These are phyloP conservation scores for Pseudotriccus pelzelni DNA, from an alignment of 2,797 vertebrate species.

Conservation along the genomic window DNA sequence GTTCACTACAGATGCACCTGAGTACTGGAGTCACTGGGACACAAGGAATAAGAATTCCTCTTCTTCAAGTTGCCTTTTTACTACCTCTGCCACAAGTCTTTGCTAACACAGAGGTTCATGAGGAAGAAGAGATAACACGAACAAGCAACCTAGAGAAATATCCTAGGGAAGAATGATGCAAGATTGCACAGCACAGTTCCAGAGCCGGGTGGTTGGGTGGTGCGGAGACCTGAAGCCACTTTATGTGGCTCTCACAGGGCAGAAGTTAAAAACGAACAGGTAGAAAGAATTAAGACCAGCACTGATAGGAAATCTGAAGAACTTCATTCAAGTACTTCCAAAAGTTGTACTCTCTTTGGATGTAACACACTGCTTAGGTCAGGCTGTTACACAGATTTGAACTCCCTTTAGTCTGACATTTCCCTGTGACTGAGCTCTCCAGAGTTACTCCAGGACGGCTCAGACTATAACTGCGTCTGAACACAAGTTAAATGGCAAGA, in stretches of 20 bases:
- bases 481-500: not conserved
- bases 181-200: accelerated
- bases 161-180: not conserved
- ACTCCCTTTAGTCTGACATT: not conserved
- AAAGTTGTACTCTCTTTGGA: not conserved
- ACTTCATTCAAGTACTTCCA: not conserved
- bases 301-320: not conserved
- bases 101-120: not conserved
- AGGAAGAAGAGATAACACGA: not conserved
- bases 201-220: not conserved
- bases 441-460: not conserved
- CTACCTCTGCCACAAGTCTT: not conserved
- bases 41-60: not conserved
- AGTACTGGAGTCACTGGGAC: not conserved
- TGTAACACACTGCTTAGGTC: not conserved
- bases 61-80: not conserved
- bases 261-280: not conserved
- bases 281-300: not conserved
- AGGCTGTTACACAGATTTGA: not conserved
- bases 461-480: not conserved
- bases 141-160: not conserved
- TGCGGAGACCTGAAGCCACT: not conserved
- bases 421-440: not conserved
- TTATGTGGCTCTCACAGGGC: not conserved
- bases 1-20: not conserved